Base-by-base conservation (phyloP, 2,797 vertebrate genomes). In the Parauchenoglanis ngamensis region DNA sequence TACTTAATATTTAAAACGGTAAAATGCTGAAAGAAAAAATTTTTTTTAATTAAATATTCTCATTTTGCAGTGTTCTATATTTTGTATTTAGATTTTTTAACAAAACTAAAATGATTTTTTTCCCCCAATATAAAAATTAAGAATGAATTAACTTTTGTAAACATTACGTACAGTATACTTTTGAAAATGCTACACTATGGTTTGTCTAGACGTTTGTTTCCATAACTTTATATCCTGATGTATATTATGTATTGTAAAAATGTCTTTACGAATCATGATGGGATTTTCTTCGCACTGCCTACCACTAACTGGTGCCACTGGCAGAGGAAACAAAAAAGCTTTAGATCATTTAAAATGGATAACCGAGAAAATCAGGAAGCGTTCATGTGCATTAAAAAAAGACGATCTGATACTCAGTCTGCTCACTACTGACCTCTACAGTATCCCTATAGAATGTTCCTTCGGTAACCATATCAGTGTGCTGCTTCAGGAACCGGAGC, bases 401-500 rank as follows among this genome's bases (percentile, higher is more conserved):
- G 0, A 67, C 35, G 2, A 12, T 1, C 10, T 49, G 13, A 28
- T 25, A 8, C 52, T 72, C 49, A 4, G 2, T 63, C 44, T 85
- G 15, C 17, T 59, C 31, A 21, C 35, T 57, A 68, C 28, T 57
- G 49, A 70, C 61, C 61, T 78, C 68, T 70, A 73, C 19, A 19
- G 76, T 76, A 52, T 52, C 19, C 76, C 76, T 63, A 63, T 15
- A 10, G 78, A 61, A 59, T 8, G 4, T 73, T 75, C 68, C 78
- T 77, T 61, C 79, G 87, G 73, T 44, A 49, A 86, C 7, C 25
- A 49, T 12, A 67, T 35, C 3, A 83, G 21, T 5, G 31, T 31
- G 61, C n/a, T 68, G 65, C 78, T 72, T 63, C 76, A 84, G 72
- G 13, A 67, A n/a, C 59, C 8, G 28, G 31, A 84, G 23, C 52